Conservation (phyloP, 2,113 vertebrate species). For the Falco punctatus region DNA sequence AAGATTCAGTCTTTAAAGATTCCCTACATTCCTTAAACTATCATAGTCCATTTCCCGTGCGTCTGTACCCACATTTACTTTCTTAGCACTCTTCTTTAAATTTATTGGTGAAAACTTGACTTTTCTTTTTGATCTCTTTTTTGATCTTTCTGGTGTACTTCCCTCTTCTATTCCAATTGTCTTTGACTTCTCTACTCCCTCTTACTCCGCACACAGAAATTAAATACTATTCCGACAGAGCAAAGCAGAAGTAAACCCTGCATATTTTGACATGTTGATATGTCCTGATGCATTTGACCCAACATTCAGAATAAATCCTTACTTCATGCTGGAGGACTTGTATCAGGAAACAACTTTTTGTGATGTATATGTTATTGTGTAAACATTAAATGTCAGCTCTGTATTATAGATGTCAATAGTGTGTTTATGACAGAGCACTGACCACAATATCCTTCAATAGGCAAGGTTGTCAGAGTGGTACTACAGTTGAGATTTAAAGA, state of each 20-base stretch:
- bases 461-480: background rate
- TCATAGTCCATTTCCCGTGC: background rate
- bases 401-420: background rate
- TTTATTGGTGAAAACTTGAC: background rate
- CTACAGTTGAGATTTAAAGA: background rate
- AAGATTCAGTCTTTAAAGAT: background rate
- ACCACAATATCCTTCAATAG: background rate
- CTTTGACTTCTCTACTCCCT: background rate
- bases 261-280: background rate
- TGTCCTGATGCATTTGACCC: background rate
- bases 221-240: background rate
- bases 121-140: background rate
- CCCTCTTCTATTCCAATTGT: background rate
- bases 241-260: background rate
- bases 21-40: background rate
- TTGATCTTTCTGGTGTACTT: background rate
- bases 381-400: background rate
- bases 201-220: background rate
- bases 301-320: background rate
- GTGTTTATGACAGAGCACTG: background rate
- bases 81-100: background rate
- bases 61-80: background rate
- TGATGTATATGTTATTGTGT: background rate
- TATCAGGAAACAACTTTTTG: background rate
- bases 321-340: background rate